Evolutionary conservation across 2,888 invertebrate species (phyloP).

Genomic region (Aphidoletes aphidimyza): DNA sequence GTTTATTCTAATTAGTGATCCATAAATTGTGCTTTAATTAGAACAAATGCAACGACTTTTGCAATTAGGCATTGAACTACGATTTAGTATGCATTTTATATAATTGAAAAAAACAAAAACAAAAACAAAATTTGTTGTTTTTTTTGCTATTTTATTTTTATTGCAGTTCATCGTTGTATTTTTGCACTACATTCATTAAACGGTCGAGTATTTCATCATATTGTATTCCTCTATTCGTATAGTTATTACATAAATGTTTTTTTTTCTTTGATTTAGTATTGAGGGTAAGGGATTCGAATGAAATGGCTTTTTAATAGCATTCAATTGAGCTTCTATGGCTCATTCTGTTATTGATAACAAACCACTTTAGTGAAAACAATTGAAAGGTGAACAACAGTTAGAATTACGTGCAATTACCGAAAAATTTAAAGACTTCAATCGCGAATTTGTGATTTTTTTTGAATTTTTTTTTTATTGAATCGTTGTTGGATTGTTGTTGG

Average conservation of each 20-base stretch:
- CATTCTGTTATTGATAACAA: neutral
- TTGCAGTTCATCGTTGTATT: too few relatives aligned
- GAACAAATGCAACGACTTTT: neutral
- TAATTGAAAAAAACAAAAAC: too few relatives aligned
- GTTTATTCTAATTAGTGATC: neutral
- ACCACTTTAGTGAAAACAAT: neutral
- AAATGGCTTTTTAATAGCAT: neutral
- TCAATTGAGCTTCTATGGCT: neutral
- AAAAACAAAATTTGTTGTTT: neutral
- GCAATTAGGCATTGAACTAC: slow-evolving; percentile 1
- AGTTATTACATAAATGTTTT: neutral
- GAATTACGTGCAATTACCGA: too few relatives aligned
- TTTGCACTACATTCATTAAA: neutral
- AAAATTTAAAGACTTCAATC: too few relatives aligned
- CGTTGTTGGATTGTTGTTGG: too few relatives aligned
- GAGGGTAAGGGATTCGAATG: neutral
- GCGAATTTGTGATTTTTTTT: too few relatives aligned
- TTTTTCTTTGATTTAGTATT: neutral
- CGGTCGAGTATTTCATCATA: too few relatives aligned
- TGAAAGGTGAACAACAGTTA: neutral
- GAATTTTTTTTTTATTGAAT: too few relatives aligned
- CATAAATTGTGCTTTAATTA: neutral
- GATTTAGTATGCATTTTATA: neutral
- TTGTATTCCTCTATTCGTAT: too few relatives aligned
- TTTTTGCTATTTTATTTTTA: neutral